Conservation (phyloP, 2,888 invertebrate genomes). For the Trilocha varians region DNA sequence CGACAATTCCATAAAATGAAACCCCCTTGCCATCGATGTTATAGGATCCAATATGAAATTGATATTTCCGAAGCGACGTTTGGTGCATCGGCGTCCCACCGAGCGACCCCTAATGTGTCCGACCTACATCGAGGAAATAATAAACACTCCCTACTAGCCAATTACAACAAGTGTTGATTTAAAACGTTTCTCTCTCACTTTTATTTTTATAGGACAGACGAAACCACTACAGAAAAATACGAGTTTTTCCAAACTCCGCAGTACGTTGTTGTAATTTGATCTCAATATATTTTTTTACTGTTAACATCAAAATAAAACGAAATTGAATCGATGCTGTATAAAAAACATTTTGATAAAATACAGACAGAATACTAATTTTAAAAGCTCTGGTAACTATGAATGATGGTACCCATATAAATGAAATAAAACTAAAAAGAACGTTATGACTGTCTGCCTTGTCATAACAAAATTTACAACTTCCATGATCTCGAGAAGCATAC, state of each 20-base stretch:
- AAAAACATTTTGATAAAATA: too few species aligned
- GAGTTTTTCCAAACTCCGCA: neutral
- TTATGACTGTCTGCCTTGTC: too few species aligned
- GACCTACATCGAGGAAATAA: conserved; percentile 31
- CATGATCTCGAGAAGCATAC: too few species aligned
- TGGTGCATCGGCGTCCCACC: conserved; percentile 4
- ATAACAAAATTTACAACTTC: too few species aligned
- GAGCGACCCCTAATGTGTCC: conserved; percentile 10
- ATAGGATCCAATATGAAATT: conserved; percentile 18
- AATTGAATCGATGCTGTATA: too few species aligned
- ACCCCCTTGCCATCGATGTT: neutral
- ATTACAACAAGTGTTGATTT: conserved; percentile 4
- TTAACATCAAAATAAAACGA: neutral
- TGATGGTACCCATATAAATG: too few species aligned
- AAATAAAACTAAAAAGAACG: too few species aligned
- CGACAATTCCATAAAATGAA: too few species aligned
- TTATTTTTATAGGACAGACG: neutral
- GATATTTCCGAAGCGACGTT: conserved; percentile 30
- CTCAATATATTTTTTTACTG: neutral
- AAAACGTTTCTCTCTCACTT: conserved; percentile 1
- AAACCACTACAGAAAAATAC: neutral
- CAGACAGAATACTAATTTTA: too few species aligned
- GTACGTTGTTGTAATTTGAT: neutral
- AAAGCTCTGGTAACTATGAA: too few species aligned
- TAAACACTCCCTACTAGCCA: conserved; percentile 16